A percentile compares a stretch with the other conserved stretches of the same genome.
These are phyloP conservation scores for Calonectris borealis DNA, from an alignment of 2,113 vertebrate species.

Conservation along the genomic window DNA sequence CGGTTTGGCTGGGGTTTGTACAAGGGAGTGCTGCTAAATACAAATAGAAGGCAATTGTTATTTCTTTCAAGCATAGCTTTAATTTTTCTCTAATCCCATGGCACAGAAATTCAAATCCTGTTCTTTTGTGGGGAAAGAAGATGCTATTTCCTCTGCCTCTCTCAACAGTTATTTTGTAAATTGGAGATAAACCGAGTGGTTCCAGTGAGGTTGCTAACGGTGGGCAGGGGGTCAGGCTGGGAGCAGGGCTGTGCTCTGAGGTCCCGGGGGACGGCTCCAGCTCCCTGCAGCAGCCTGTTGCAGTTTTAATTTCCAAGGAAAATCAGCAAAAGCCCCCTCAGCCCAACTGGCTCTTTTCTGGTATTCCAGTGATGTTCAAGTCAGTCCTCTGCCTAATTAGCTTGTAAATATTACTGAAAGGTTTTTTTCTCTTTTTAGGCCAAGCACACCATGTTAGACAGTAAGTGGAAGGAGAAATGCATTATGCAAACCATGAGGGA, in stretches of 20 bases:
- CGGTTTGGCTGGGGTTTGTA: background rate
- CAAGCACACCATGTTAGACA: background rate
- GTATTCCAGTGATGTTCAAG: background rate
- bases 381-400: background rate
- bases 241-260: background rate
- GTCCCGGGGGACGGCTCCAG: background rate
- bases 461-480: background rate
- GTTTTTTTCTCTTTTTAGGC: background rate
- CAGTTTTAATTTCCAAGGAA: background rate
- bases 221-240: background rate
- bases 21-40: background rate
- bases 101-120: background rate
- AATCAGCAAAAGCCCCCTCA: background rate
- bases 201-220: accelerated
- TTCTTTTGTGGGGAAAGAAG: background rate
- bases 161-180: background rate
- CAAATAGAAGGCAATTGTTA: background rate
- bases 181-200: background rate
- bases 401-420: background rate
- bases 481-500: background rate
- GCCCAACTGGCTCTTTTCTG: background rate
- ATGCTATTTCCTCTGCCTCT: background rate
- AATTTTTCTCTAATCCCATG: background rate
- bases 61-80: background rate
- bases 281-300: background rate